Evolutionary conservation across 1,140 invertebrate genomes (phyloP), one percentile per base, ranked within the genome.

Genomic region (Coenobita brevimanus): DNA sequence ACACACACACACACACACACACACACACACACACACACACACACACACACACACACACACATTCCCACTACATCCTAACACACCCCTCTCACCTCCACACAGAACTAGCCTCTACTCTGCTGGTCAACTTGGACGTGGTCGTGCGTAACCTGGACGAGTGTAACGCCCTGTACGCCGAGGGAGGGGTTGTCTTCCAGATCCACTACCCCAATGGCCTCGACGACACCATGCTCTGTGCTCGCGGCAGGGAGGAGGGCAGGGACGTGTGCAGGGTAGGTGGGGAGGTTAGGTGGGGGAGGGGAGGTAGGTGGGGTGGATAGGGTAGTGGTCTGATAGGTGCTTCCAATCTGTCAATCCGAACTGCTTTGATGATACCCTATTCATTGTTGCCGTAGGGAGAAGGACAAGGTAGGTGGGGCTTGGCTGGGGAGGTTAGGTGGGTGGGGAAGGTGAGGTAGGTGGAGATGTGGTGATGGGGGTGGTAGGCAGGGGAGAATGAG

Each of bases 181-280:
- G 38, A 1, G 41, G 46, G 46, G 27, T 8, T 24, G 21, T 79
- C 8, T 79, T 79, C n/a, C 10, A 24, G n/a, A 24, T 13, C 21
- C 27, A 27, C 41, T 79, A 79, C 24, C 75, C 75, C 21, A 24
- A 54, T 1, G 46, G 46, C 2, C 33, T 79, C 21, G 75, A 79
- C 24, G 41, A 43, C 17, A 57, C 75, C 50, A 38, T 79, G 0
- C 75, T 79, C 21, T 79, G 75, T 24, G 75, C 75, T 10, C 38
- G 75, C 24, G 46, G 75, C 38, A 43, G 46, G 21, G 27, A 21
- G 33, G 46, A 50, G n/a, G 75, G 75, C 21, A 24, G 38, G 46
- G 46, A 54, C 33, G 75, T 54, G 21, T 79, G 75, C 17, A 43
- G 75, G 75, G 75, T 79, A n/a, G n/a, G 75, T 79, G 6, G 6